Evolutionary conservation across 2,888 invertebrate species (phyloP).

Genomic region (Lordiphosa andalusiaca): DNA sequence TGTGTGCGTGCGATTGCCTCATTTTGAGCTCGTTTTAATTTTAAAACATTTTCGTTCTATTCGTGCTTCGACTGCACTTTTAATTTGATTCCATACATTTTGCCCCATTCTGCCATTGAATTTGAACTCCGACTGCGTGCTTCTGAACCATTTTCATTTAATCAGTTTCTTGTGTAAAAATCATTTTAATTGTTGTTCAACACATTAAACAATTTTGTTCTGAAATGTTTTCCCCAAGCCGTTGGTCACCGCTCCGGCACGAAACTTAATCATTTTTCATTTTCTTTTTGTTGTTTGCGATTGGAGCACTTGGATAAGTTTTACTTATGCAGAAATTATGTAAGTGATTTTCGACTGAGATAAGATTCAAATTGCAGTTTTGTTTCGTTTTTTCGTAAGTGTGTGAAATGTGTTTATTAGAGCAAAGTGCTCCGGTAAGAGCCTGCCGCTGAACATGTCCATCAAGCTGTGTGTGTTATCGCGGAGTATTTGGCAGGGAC

Average conservation of each 20-base stretch:
- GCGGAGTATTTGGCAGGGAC: no score
- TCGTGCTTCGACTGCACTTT: conserved; percentile 33
- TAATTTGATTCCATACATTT: conserved; percentile 28
- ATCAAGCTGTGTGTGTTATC: no score
- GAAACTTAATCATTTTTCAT: conserved; percentile 10
- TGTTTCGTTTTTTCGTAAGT: no score
- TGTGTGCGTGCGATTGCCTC: conserved; percentile 48
- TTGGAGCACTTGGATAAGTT: conserved; percentile 7
- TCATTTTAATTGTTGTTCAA: conserved; percentile 64
- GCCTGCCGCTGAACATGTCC: no score
- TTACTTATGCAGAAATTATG: conserved; percentile 5
- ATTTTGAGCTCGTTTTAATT: conserved; percentile 54
- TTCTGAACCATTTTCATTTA: conserved; percentile 53
- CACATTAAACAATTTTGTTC: conserved; percentile 63
- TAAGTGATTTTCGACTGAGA: no score
- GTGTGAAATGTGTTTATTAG: no score
- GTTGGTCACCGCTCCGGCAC: background rate
- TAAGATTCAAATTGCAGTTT: no score
- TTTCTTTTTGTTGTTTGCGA: conserved; percentile 1
- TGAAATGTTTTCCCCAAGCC: conserved; percentile 31
- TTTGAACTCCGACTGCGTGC: conserved; percentile 6
- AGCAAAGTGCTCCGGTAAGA: no score
- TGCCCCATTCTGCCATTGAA: background rate
- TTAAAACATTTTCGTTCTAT: conserved; percentile 25
- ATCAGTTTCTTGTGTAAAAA: conserved; percentile 52